Conservation (phyloP, 1,140 invertebrate genomes). For the Solen grandis region DNA sequence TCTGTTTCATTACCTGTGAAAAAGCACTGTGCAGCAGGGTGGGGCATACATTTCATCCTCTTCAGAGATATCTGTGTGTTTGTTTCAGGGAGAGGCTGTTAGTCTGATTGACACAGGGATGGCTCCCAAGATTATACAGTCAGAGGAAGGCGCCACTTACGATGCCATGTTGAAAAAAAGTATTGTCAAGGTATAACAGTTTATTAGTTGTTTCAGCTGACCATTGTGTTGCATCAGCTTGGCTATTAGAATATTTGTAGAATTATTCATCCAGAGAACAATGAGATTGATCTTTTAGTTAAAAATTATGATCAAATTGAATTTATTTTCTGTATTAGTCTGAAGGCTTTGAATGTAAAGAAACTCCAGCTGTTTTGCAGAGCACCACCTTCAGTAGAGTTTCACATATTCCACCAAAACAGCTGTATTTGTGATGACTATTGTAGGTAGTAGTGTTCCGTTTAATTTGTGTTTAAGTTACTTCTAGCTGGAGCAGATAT, state of each 20-base stretch:
- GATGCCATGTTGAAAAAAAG: slow-evolving; percentile 94
- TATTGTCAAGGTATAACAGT: slow-evolving; percentile 71
- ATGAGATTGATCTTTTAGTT: not conserved
- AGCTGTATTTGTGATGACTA: no score
- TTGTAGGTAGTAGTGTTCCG: no score
- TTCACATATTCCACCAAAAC: no score
- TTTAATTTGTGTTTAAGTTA: no score
- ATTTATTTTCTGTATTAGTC: not conserved
- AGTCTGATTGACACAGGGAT: slow-evolving; percentile 91
- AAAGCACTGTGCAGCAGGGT: no score
- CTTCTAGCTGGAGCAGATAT: no score
- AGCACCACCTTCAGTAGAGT: no score
- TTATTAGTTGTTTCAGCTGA: not conserved
- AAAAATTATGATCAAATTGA: not conserved
- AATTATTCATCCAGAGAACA: no score
- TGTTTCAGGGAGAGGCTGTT: slow-evolving; percentile 89
- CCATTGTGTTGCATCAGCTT: no score
- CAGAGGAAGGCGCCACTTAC: slow-evolving; percentile 93
- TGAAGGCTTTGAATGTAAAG: not conserved
- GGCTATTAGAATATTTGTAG: no score
- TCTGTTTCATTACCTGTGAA: no score
- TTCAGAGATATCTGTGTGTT: not conserved
- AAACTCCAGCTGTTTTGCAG: not conserved
- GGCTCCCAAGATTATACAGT: slow-evolving; percentile 90
- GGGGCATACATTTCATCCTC: no score